Base-by-base conservation (phyloP, 2,797 vertebrate genomes). In the Dromococcyx pavoninus region DNA sequence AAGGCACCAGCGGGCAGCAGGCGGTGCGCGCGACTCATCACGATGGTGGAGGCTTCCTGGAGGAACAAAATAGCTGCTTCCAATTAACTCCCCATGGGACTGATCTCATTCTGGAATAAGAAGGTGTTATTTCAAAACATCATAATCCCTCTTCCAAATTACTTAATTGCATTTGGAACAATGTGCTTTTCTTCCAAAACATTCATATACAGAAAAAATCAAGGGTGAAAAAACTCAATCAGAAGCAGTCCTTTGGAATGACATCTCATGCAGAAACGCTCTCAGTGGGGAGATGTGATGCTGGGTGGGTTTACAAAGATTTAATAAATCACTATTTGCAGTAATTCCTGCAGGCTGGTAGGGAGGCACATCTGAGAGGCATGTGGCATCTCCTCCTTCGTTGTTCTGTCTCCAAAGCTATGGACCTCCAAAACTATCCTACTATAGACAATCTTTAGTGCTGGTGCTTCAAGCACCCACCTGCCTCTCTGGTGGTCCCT, bases 71-170 rank as follows among this genome's bases (percentile, higher is more conserved):
- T 32, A 56, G 74, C 95, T 81, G 88, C 21, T 86, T 84, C 73
- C 0, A 11, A 93, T 94, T 95, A 96, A 78, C 80, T 86, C 70
- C 74, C 80, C 0, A 27, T 95, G 93, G 93, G 93, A 96, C 91
- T 79, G 93, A 96, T 97, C 93, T 90, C 91, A 92, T 97, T 91
- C 74, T 89, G 93, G 77, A 95, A 91, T 95, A 95, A 95, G 88
- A 95, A 41, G 76, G 58, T 81, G 95, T 90, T 91, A 86, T 65
- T 96, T 88, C 90, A 79, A 85, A 96, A 81, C 81, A 82, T 81
- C 88, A 19, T 94, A 96, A 97, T 93, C 91, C 86, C 86, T 89
- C 80, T 87, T 93, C 88, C 88, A 82, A 92, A 91, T 46, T 70
- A 66, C 80, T 92, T 94, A 96, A 97, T 96, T 88, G 8, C 62